Conservation (phyloP, 1,140 invertebrate species). For the Drosophila rhopaloa region DNA sequence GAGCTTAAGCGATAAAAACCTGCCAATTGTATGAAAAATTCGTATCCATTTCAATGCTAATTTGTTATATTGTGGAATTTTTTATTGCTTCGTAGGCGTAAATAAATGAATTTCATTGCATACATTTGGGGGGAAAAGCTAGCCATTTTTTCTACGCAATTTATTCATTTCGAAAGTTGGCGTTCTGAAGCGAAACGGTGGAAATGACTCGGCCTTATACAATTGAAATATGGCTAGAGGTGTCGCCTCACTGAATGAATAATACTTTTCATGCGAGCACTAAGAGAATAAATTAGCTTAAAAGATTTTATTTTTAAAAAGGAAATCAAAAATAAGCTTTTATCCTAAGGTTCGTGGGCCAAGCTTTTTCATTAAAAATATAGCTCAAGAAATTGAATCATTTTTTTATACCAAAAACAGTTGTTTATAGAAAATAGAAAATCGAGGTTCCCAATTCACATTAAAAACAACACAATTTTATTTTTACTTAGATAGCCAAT, state of each 20-base stretch:
- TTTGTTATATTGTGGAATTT: slow-evolving; percentile 46
- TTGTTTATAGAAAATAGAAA: too few relatives aligned
- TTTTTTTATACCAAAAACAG: too few relatives aligned
- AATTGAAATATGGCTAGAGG: slow-evolving; percentile 54
- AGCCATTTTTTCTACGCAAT: slow-evolving; percentile 27
- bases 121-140: slow-evolving; percentile 30
- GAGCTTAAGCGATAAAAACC: slow-evolving; percentile 40
- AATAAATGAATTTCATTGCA: slow-evolving; percentile 58
- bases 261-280: slow-evolving; percentile 19
- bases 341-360: too few relatives aligned
- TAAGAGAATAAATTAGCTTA: not conserved
- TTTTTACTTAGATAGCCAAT: too few relatives aligned
- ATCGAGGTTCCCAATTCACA: too few relatives aligned
- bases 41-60: slow-evolving; percentile 52
- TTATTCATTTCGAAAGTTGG: slow-evolving; percentile 56
- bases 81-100: slow-evolving; percentile 31
- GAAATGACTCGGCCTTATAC: slow-evolving; percentile 34
- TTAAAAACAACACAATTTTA: too few relatives aligned
- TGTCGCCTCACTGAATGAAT: slow-evolving; percentile 43
- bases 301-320: not conserved
- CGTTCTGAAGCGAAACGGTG: slow-evolving; percentile 27
- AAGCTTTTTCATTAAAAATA: too few relatives aligned
- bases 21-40: slow-evolving; percentile 46
- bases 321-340: too few relatives aligned
- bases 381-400: too few relatives aligned